Evolutionary conservation across 2,797 vertebrate genomes (phyloP).

Genomic region (Pipistrellus nathusii): DNA sequence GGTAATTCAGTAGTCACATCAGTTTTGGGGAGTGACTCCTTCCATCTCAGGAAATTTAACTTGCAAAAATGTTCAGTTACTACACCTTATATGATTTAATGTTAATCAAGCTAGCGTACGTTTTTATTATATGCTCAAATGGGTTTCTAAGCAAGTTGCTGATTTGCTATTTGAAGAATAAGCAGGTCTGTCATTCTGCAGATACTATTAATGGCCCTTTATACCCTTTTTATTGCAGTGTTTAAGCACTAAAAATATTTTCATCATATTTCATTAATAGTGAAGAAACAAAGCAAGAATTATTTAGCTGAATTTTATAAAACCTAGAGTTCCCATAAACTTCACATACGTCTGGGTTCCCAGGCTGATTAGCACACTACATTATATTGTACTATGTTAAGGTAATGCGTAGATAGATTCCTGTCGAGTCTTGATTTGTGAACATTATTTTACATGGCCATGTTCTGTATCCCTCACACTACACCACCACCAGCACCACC

Average conservation of each 20-base stretch:
- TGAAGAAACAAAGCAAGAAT: slow-evolving; percentile 38
- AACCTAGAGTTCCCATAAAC: not conserved
- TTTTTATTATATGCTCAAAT: slow-evolving; percentile 51
- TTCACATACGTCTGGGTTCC: not conserved
- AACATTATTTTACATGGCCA: not conserved
- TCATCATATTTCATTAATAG: not conserved
- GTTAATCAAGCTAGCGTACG: slow-evolving; percentile 6
- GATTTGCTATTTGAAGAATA: slow-evolving; percentile 53
- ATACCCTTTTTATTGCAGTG: not conserved
- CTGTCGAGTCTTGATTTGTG: not conserved
- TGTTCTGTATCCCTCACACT: not conserved
- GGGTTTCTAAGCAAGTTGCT: slow-evolving; percentile 61
- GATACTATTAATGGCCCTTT: not conserved
- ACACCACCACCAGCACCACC: not conserved
- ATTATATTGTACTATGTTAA: not conserved
- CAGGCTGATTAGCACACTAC: not conserved
- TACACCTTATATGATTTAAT: slow-evolving; percentile 10
- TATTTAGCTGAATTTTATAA: slow-evolving; percentile 16
- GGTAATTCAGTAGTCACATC: slow-evolving; percentile 45
- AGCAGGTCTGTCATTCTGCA: slow-evolving; percentile 7
- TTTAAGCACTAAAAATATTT: slow-evolving; percentile 22
- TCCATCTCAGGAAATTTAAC: slow-evolving; percentile 61
- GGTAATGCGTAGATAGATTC: not conserved
- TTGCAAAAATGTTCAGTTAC: slow-evolving; percentile 62
- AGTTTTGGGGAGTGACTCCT: slow-evolving; percentile 54